Base-by-base conservation (phyloP, 1,140 invertebrate genomes). In the Condylostylus longicornis region DNA sequence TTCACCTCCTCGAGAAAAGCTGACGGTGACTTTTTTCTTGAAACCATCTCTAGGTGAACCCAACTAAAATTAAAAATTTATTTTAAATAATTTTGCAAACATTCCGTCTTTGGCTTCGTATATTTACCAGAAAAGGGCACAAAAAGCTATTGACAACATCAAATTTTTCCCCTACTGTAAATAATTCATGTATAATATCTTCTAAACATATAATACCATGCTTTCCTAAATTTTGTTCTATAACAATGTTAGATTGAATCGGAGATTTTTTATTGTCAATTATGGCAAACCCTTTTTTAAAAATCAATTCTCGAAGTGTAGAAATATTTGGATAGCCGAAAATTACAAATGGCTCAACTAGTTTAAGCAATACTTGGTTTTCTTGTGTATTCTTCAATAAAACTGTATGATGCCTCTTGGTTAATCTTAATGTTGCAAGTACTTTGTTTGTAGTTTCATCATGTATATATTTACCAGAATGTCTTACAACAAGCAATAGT, bases 141-240 rank as follows among this genome's bases (percentile, higher is more conserved):
- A 61, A 34, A 9, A 57, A 54, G 3, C 46, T 14, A 5, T 38
- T 49, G 0, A 61, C 49, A 1, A 46, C 47, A 5, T 40, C 45
- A 20, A 61, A 61, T 27, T 61, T 60, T 0, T 50, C 47, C 3
- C 54, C 54, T 14, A 61, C 57, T 13, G 57, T 60, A n/a, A 43
- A 54, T 21, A 61, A 51, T 38, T 60, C 58, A 34, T 61, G 58
- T 5, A 61, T 54, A n/a, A 61, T 54, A 37, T 61, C 58, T 38
- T 61, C 58, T 40, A 59, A 38, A 31, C 59, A 57, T 35, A 58
- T 60, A 5, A 59, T 43, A 21, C 54, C 58, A 27, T 53, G 47
- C 1, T 57, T 48, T 2, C 58, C 56, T 28, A 59, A 36, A 3
- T 53, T 45, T 36, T 60, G 48, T 38, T 54, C 54, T 6, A 62